Base-by-base conservation (phyloP, 35 echinoderm and acorn worm species). In the Apostichopus parvimensis region DNA sequence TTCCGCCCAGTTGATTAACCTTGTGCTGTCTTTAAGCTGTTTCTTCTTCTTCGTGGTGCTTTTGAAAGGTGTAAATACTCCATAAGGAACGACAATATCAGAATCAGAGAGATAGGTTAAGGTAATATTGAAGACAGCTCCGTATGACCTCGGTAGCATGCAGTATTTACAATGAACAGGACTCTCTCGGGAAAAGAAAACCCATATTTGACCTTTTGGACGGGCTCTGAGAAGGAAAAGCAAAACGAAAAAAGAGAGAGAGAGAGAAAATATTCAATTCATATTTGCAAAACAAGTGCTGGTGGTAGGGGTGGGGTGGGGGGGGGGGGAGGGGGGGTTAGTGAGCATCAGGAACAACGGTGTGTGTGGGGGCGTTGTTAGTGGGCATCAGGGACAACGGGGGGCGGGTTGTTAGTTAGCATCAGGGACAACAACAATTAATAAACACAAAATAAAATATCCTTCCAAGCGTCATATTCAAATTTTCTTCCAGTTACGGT, bases 111-210 rank as follows among this genome's bases (percentile, higher is more conserved):
- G 71, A 22, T 91, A 91, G 1, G 89, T 91, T 6, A 91, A 25
- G 13, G 89, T 57, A 5, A 77, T 55, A 23, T 91, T 91, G 56
- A 78, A 91, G 8, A 79, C 13, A 78, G 28, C 25, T 6, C 13
- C 58, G 54, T 78, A 91, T 4, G 76, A 91, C 5, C 2, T 13
- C 0, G 72, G 71, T 11, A 73, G 89, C 55, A 91, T 58, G 22
- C 71, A 78, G 5, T 9, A 6, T 8, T 5, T 8, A 28, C 76
- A 77, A 57, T 91, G 28, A 17, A 57, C 13, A 7, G 89, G 89
- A 79, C 89, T 91, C 76, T 91, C 89, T 5, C 89, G 89, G 18
- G 89, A 91, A 15, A 78, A 91, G 89, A 91, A 91, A 9, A 91
- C 55, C 89, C 89, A 91, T 3, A 91, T 1, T 25, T 91, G 89